Conservation (phyloP, 1,140 invertebrate genomes). For the Mercenaria mercenaria region DNA sequence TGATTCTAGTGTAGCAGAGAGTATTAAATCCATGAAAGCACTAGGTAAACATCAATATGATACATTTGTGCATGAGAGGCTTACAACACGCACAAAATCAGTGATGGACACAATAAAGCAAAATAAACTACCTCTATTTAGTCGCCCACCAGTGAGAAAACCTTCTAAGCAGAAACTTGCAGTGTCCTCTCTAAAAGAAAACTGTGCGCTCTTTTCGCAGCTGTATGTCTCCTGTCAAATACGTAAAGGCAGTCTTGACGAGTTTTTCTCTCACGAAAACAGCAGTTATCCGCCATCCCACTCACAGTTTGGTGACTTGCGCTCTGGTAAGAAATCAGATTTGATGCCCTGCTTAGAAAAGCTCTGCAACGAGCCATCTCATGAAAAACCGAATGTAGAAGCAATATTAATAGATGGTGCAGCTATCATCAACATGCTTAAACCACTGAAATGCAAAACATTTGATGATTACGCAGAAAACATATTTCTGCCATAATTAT, state of each 20-base stretch:
- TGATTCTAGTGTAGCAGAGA: background rate
- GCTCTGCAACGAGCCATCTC: background rate
- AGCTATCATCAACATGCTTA: conserved; percentile 2
- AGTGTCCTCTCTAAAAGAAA: too few species aligned
- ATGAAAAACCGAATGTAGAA: background rate
- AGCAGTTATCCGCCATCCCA: background rate
- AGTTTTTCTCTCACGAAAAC: conserved; percentile 48
- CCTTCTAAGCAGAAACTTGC: background rate
- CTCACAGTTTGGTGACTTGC: background rate
- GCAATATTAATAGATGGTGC: background rate
- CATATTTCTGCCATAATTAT: too few species aligned
- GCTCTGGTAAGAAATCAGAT: conserved; percentile 11
- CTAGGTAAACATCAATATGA: background rate
- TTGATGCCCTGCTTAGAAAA: background rate
- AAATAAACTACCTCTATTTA: background rate
- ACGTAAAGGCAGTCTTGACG: conserved; percentile 30
- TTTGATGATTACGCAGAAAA: background rate
- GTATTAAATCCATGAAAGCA: background rate
- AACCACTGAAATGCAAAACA: background rate
- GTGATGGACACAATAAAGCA: background rate
- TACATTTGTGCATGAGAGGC: background rate
- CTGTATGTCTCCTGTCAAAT: conserved; percentile 43
- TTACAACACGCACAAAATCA: background rate
- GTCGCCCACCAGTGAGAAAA: background rate
- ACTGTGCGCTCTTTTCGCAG: too few species aligned